Percentiles rank a stretch among this genome's conserved stretches.
Conservation (phyloP, 2,888 invertebrate genomes). For the Phyllotreta cruciferae region DNA sequence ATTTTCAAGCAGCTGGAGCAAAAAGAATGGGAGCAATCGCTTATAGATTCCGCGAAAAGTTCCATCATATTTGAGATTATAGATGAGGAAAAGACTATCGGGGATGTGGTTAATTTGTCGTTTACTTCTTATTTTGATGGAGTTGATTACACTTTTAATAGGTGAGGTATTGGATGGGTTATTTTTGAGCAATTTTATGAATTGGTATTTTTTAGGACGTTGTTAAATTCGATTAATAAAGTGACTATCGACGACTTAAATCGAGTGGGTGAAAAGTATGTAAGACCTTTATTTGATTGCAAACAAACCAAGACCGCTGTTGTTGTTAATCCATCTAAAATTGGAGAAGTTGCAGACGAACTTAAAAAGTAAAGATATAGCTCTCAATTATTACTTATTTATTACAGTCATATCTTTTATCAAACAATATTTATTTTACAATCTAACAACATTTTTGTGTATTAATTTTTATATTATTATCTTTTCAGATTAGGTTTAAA, state of each 20-base stretch:
- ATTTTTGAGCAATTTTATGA: not conserved
- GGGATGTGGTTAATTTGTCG: slow-evolving; percentile 75
- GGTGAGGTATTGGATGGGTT: slow-evolving; percentile 57
- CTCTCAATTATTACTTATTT: no score
- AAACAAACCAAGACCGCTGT: slow-evolving; percentile 69
- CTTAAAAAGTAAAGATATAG: slow-evolving; percentile 67
- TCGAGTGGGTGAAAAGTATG: slow-evolving; percentile 74
- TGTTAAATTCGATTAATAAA: slow-evolving; percentile 70
- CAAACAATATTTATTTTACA: no score
- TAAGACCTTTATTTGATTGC: slow-evolving; percentile 72
- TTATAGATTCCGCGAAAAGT: slow-evolving; percentile 84
- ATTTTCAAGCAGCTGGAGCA: slow-evolving; percentile 71
- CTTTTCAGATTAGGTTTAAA: slow-evolving; percentile 67
- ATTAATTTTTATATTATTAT: slow-evolving; percentile 20
- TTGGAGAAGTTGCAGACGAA: slow-evolving; percentile 69
- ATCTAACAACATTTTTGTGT: not conserved
- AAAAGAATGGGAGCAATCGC: slow-evolving; percentile 72
- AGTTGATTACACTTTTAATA: slow-evolving; percentile 72
- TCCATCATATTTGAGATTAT: slow-evolving; percentile 88
- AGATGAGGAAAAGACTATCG: slow-evolving; percentile 79
- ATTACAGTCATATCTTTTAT: no score
- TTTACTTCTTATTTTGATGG: slow-evolving; percentile 76
- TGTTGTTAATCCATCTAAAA: slow-evolving; percentile 80
- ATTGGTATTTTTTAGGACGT: slow-evolving; percentile 62
- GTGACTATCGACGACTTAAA: slow-evolving; percentile 71